Conservation (phyloP, 2,888 invertebrate species). For the Machimus atricapillus region DNA sequence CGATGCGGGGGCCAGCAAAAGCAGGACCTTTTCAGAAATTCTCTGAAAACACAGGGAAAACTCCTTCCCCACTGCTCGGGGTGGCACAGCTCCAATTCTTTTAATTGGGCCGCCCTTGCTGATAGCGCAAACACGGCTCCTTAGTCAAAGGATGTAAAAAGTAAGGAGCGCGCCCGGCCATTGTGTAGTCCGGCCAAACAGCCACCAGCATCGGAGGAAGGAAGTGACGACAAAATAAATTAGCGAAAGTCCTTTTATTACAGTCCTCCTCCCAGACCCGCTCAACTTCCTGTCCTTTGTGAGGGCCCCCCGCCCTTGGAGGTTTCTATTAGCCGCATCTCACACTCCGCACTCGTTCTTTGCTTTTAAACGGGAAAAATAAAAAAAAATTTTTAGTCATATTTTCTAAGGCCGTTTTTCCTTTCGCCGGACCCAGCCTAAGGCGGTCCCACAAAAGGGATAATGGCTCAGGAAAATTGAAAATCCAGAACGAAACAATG, state of each 20-base stretch:
- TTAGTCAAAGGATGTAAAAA: constrained; percentile 34
- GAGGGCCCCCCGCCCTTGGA: neutral
- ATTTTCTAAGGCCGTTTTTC: neutral
- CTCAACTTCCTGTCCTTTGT: neutral
- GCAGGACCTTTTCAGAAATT: neutral
- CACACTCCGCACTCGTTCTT: neutral
- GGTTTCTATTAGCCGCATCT: neutral
- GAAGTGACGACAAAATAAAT: constrained; percentile 37
- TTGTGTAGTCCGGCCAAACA: constrained; percentile 17
- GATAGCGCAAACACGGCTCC: constrained; percentile 21
- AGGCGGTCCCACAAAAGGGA: constrained; percentile 20
- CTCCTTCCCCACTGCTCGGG: neutral
- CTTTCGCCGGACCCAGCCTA: neutral
- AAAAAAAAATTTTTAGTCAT: neutral
- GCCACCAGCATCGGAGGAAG: constrained; percentile 21
- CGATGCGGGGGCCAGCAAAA: neutral
- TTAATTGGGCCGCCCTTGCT: constrained; percentile 25
- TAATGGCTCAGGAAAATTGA: constrained; percentile 23
- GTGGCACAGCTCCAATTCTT: constrained; percentile 22
- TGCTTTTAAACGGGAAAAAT: neutral
- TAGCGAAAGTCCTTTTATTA: constrained; percentile 33
- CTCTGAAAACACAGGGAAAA: neutral
- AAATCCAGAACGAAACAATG: constrained; percentile 18
- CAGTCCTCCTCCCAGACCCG: neutral
- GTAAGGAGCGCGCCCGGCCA: neutral